Base-by-base conservation (phyloP, 2,888 invertebrate species). In the Arge pagana region DNA sequence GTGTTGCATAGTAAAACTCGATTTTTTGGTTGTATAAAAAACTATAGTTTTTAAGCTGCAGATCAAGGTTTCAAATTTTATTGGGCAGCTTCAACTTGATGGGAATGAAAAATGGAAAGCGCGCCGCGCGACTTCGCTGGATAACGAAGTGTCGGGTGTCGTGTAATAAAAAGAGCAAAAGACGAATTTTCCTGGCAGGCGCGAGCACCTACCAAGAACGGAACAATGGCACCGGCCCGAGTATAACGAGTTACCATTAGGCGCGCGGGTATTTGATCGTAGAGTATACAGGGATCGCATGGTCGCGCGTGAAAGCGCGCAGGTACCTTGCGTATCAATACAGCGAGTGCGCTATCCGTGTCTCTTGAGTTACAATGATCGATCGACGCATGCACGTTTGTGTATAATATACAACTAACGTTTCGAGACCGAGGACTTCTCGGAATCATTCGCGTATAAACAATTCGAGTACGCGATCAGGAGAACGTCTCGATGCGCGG, bases 381-480 rank as follows among this genome's bases (percentile, higher is more conserved):
- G 33, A 35, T 35, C 1, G 8, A 8, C 19, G 16, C n/a, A 21
- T 19, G 23, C 21, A n/a, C 15, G 42, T 45, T 26, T 26, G 28
- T 2, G 28, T 26, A 3, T n/a, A 26, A 26, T 8, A 33, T 33
- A 33, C 4, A 11, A 15, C 8, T 33, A 10, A 45, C 45, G 45
- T 16, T 45, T 45, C 13, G 33, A 35, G 45, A 45, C 43, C 13
- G 19, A 11, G 35, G 4, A 10, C 15, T 51, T 52, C 52, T 45
- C 19, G 36, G 52, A 52, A 52, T 37, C 28, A 28, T 48, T 13
- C 19, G 45, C 35, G 37, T 39, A 48, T 45, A 52, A 52, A 52
- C 52, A 52, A 48, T 48, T 52, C 19, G 48, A 30, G 45, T 36
- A 35, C 52, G 31, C 30, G 24, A 7, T 4, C 11, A 26, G 37